phyloP scores from a whole-genome alignment of 2,888 invertebrate species.

The Elaeidobius kamerunicus region DNA sequence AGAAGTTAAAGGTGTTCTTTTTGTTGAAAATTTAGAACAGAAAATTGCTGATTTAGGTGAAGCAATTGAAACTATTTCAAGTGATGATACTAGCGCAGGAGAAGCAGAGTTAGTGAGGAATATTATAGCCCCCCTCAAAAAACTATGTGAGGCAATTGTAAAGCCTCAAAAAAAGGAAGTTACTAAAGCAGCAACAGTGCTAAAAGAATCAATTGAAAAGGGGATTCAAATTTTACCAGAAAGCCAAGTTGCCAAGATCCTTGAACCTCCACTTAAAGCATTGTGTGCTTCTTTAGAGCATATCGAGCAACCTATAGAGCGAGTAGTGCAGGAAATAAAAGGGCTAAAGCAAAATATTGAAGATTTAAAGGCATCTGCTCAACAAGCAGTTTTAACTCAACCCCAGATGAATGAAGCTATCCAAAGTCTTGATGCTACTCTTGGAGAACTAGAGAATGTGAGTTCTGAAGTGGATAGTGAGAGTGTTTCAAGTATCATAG shows the following conservation, averaged over 20 bases:
- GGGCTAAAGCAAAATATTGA: neutral
- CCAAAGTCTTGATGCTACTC: neutral
- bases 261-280: neutral
- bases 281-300: neutral
- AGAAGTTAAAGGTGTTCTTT: too few species aligned
- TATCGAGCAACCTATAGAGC: neutral
- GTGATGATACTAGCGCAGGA: neutral
- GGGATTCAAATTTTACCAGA: neutral
- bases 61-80: neutral
- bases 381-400: neutral
- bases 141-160: neutral
- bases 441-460: constrained; percentile 1
- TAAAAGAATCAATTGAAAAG: neutral
- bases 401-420: neutral
- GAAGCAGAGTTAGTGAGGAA: neutral
- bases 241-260: neutral
- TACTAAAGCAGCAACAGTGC: neutral
- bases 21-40: neutral
- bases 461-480: neutral
- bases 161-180: neutral
- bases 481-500: neutral
- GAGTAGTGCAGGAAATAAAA: neutral
- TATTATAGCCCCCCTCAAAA: neutral
- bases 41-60: neutral
- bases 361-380: neutral